Conservation (phyloP, 1,140 invertebrate genomes). For the Pseudomyrmex sp. region DNA sequence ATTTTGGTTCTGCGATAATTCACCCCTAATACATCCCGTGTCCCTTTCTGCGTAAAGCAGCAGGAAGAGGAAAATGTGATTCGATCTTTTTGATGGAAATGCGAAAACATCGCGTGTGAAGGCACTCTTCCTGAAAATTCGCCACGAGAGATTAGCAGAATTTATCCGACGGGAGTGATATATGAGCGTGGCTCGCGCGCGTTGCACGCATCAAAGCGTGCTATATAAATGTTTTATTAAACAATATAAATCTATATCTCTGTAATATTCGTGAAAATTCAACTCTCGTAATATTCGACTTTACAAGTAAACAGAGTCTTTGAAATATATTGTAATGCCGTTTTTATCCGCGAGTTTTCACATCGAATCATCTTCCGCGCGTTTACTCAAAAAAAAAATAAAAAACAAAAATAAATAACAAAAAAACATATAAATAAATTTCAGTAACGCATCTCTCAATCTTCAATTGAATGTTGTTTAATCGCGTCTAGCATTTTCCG, state of each 20-base stretch:
- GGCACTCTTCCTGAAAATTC: conserved; percentile 39
- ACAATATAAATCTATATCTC: too few relatives aligned
- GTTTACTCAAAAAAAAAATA: too few relatives aligned
- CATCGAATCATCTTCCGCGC: too few relatives aligned
- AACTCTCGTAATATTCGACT: too few relatives aligned
- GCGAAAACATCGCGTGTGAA: conserved; percentile 52
- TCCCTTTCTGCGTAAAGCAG: conserved; percentile 55
- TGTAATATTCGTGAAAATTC: too few relatives aligned
- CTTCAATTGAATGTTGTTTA: neutral
- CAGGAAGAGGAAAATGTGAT: conserved; percentile 54
- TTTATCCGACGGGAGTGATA: conserved; percentile 14
- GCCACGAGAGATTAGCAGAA: conserved; percentile 55
- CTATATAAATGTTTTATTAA: too few relatives aligned
- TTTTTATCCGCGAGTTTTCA: too few relatives aligned
- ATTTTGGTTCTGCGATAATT: conserved; percentile 85
- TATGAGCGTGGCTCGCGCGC: too few relatives aligned
- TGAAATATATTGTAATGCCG: too few relatives aligned
- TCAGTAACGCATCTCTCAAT: neutral
- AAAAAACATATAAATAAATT: neutral
- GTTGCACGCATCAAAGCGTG: neutral
- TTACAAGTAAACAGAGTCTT: neutral
- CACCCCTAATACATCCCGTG: conserved; percentile 79
- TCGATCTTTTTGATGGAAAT: conserved; percentile 72
- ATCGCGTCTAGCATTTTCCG: neutral
- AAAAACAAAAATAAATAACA: too few relatives aligned